Evolutionary conservation across 1,140 invertebrate genomes (phyloP), one percentile per base, ranked within the genome.

Genomic region (Odontomachus brunneus): DNA sequence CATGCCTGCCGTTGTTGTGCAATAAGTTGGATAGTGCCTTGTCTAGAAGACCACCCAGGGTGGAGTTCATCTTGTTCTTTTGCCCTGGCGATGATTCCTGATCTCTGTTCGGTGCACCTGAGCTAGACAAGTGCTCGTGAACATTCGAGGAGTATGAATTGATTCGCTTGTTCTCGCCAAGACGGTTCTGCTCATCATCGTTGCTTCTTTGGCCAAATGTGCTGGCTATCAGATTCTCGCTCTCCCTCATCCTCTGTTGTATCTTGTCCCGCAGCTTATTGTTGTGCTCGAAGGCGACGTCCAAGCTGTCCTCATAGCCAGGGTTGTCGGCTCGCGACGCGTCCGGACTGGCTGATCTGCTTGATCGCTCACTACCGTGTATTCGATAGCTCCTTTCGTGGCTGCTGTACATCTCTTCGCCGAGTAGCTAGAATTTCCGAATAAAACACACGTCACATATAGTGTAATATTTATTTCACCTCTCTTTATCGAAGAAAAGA

Each of bases 251-350:
- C 0, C 93, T 90, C 38, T 93, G 92, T n/a, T 94, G 93, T 11
- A 94, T 94, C 49, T 94, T 94, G 51, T 94, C 92, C 0, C 94
- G 90, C 0, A 94, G 82, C 65, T 94, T 94, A 78, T 94, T 94
- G 74, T 94, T 94, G 71, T 94, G 90, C 48, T 94, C 93, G 53
- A 94, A 94, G 0, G 93, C 93, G 0, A 94, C 93, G 44, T 94
- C 93, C 15, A 94, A 83, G 66, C 93, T 94, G 53, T 94, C 93
- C 57, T 94, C 93, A 72, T 94, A 94, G 12, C 92, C 89, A 2
- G 93, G 83, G 62, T 93, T 93, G 51, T 91, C 91, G 5, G 82
- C 88, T 19, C 85, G 88, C 9, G 88, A 91, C 2, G 82, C 69
- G 29, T 92, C 91, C 0, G 91, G 91, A 74, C 89, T 92, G n/a